Evolutionary conservation across 1,140 invertebrate genomes (phyloP), one percentile per base, ranked within the genome.

Genomic region (Drosophila sturtevanti): DNA sequence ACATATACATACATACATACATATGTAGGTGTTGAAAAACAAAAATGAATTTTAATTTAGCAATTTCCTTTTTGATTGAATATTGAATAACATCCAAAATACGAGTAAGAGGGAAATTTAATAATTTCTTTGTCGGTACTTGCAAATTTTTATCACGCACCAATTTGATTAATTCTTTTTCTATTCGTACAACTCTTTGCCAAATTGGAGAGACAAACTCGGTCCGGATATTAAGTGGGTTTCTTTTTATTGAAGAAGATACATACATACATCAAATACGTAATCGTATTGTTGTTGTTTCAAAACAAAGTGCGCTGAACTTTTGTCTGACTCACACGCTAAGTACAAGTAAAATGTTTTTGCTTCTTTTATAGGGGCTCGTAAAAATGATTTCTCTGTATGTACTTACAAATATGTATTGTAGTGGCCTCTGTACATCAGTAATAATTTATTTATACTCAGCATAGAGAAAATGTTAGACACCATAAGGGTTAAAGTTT

Each of bases 261-360:
- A 14, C 31, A 48, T 41, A 12, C 24, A 14, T 38, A 14, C 31
- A 48, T 41, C 65, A 56, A 38, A n/a, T 41, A n/a, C n/a, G n/a
- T n/a, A 62, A 44, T 11, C 37, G 34, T 38, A 37, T 51, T 60
- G 54, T 22, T 1, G n/a, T 56, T n/a, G 2, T 9, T 44, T 37
- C 10, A 55, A 55, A 16, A 59, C 34, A 63, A 55, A 68, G 72
- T 59, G 72, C 81, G 72, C 31, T 72, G 81, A 84, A 80, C 77
- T 80, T 67, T 38, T n/a, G 38, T 21, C 10, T 48, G 41, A 80
- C 16, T 80, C 78, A 79, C 10, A 16, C 24, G 24, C 37, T 35
- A 18, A 52, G 51, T 34, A 54, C 59, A 18, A 58, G 24, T 55
- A 60, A 68, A 37, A 54, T 68, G 68, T 72, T 82, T 72, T 82